Evolutionary conservation across 2,113 vertebrate genomes (phyloP), one percentile per base, ranked within the genome.

Genomic region (Acanthochromis polyacanthus): DNA sequence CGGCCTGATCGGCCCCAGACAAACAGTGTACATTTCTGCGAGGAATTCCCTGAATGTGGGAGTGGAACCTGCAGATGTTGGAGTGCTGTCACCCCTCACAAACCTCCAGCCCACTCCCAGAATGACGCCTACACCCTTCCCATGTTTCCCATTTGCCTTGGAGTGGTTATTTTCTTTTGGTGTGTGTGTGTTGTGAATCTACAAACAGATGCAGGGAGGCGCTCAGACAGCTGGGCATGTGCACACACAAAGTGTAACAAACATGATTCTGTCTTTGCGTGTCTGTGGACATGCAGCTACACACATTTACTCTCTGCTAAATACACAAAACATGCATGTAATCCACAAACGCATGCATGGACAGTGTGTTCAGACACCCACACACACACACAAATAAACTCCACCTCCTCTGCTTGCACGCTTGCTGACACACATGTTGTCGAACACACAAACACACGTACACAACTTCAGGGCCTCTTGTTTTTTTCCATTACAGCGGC

Each of bases 21-120:
- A 81, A 81, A 88, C 62, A 76, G 66, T 84, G 65, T 36, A 36
- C 51, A 25, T 76, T 81, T 76, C 80, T 76, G 79, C 5, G 32
- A 82, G 81, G 81, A 90, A 89, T 89, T 65, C 86, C 84, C 76
- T 88, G 80, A 88, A 90, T 88, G 84, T 89, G 82, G 88, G 87
- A 84, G 89, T 81, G 76, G 82, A 36, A 55, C 65, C 65, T 85
- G 81, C 88, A 88, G 87, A 91, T 90, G 81, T 80, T 71, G 40
- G 57, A 70, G 46, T 61, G 50, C 59, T 50, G 64, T 73, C 83
- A 72, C 40, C 19, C 63, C 15, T 19, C 12, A 11, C 48, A 25
- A 25, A n/a, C 55, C 16, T 61, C 61, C 40, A 25, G 16, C 61
- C 51, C 45, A 71, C 23, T 74, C 76, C 79, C 80, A 63, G 8